These are phyloP conservation scores for Carabus problematicus DNA, from an alignment of 2,888 invertebrate genomes.

Conservation along the genomic window DNA sequence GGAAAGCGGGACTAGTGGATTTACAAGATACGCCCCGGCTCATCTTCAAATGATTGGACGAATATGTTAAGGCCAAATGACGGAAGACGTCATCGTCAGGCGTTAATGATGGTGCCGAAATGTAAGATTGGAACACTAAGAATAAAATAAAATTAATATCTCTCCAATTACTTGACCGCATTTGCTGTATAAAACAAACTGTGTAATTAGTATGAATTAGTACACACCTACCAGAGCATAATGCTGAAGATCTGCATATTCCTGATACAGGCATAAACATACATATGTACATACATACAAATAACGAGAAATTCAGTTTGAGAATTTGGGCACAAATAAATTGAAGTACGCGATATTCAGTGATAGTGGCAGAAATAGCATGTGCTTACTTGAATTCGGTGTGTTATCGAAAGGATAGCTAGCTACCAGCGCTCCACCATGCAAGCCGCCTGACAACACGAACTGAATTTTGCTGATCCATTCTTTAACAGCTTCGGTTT, in stretches of 20 bases:
- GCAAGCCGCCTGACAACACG: conserved; percentile 91
- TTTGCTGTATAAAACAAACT: conserved; percentile 13
- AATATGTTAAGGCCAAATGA: conserved; percentile 83
- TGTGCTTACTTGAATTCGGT: conserved; percentile 85
- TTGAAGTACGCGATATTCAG: too few relatives aligned
- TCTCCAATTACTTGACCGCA: neutral
- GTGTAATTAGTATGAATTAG: too few relatives aligned
- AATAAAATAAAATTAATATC: neutral
- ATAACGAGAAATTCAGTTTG: too few relatives aligned
- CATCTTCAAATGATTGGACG: conserved; percentile 90
- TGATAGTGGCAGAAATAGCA: too few relatives aligned
- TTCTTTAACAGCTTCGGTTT: conserved; percentile 91
- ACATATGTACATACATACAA: conserved; percentile 34
- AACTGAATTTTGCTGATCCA: conserved; percentile 95
- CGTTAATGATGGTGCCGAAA: conserved; percentile 80
- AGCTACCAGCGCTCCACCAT: conserved; percentile 94
- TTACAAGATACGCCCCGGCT: conserved; percentile 84
- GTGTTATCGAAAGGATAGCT: conserved; percentile 98
- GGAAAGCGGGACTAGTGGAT: conserved; percentile 76
- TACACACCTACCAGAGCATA: conserved; percentile 71
- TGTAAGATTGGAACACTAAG: conserved; percentile 85
- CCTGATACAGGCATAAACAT: conserved; percentile 62
- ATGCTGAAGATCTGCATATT: conserved; percentile 77
- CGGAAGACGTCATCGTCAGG: conserved; percentile 94
- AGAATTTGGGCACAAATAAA: too few relatives aligned